A percentile compares a stretch with the other conserved stretches of the same genome.
Evolutionary conservation across 2,113 vertebrate genomes (phyloP).

Genomic region (Syrmaticus mikado): DNA sequence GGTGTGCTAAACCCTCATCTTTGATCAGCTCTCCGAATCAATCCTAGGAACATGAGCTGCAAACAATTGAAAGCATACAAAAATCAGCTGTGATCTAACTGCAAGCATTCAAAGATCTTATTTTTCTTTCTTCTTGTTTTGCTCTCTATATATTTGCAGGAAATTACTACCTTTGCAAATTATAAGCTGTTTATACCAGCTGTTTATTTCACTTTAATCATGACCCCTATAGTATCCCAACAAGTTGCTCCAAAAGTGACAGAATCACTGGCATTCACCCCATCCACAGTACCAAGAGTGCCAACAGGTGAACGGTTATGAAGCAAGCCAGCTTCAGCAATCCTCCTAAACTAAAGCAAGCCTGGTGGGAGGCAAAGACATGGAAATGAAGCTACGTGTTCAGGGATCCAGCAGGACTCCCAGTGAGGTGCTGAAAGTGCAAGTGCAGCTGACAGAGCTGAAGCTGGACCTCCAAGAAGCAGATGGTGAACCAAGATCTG

Average conservation of each 20-base stretch:
- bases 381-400: not conserved
- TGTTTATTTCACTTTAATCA: not conserved
- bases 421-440: not conserved
- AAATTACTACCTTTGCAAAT: not conserved
- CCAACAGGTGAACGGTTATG: not conserved
- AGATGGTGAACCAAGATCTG: not conserved
- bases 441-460: not conserved
- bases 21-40: slow-evolving; percentile 9
- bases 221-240: not conserved
- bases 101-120: not conserved
- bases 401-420: not conserved
- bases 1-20: not conserved
- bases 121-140: not conserved
- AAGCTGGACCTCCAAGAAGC: not conserved
- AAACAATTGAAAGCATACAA: not conserved
- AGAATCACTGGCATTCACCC: not conserved
- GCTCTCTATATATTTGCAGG: not conserved
- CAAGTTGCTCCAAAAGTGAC: not conserved
- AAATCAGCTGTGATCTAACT: not conserved
- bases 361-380: not conserved
- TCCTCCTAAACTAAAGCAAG: not conserved
- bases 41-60: not conserved
- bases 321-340: not conserved
- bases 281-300: not conserved
- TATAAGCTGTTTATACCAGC: not conserved